Evolutionary conservation across 2,888 invertebrate species (phyloP).

Genomic region (Malacosoma neustria): DNA sequence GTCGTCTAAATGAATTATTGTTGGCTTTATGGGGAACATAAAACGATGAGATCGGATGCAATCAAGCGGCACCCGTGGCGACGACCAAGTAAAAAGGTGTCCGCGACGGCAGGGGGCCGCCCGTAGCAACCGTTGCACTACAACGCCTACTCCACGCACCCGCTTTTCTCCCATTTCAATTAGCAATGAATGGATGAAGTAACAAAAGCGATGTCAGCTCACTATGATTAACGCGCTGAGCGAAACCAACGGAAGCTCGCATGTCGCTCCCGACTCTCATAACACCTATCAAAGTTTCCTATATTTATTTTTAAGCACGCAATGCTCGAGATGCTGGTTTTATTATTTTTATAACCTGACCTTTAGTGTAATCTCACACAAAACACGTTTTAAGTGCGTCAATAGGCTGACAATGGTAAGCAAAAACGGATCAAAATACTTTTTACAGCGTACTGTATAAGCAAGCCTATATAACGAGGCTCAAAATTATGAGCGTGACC

Average conservation of each 20-base stretch:
- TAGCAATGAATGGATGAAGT: constrained; percentile 55
- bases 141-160: constrained; percentile 56
- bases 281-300: neutral
- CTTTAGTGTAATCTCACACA: constrained; percentile 11
- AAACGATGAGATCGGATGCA: constrained; percentile 73
- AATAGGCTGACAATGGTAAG: constrained; percentile 27
- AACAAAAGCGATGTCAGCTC: constrained; percentile 40
- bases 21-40: constrained; percentile 72
- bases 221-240: constrained; percentile 26
- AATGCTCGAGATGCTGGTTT: neutral
- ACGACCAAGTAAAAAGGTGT: constrained; percentile 67
- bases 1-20: constrained; percentile 74
- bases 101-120: constrained; percentile 51
- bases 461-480: constrained; percentile 26
- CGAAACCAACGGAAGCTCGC: constrained; percentile 12
- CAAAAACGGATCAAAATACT: constrained; percentile 30
- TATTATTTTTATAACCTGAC: constrained; percentile 1
- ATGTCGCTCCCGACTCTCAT: neutral
- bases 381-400: constrained; percentile 28
- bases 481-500: constrained; percentile 44
- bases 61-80: constrained; percentile 70
- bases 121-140: constrained; percentile 48
- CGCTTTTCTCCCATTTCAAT: constrained; percentile 62
- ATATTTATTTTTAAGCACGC: neutral
- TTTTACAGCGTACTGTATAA: constrained; percentile 31